Conservation (phyloP, 1,140 invertebrate species). For the Cydia strobilella region DNA sequence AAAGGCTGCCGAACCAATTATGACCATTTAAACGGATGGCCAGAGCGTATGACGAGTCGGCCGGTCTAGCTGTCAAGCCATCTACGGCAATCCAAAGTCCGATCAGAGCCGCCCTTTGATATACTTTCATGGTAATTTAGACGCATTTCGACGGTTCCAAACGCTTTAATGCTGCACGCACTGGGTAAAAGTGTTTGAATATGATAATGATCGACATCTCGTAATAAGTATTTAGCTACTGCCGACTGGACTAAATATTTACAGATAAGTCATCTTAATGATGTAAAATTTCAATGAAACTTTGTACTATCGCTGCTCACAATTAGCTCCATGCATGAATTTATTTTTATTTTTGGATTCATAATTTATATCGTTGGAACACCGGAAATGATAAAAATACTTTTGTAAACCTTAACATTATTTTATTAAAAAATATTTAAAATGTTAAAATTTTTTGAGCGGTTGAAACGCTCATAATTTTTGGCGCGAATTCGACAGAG, state of each 20-base stretch:
- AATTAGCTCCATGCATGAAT: too few species aligned
- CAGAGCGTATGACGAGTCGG: conserved; percentile 60
- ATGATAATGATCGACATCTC: conserved; percentile 42
- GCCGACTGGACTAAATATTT: conserved; percentile 43
- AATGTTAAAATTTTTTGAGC: too few species aligned
- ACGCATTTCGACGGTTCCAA: conserved; percentile 56
- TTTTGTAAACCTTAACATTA: too few species aligned
- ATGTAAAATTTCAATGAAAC: conserved; percentile 2
- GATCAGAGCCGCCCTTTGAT: conserved; percentile 64
- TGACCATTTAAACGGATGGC: conserved; percentile 71
- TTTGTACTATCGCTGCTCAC: neutral
- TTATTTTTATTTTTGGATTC: too few species aligned
- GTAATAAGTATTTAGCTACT: conserved; percentile 37
- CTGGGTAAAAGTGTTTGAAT: conserved; percentile 37
- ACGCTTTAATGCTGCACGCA: conserved; percentile 40
- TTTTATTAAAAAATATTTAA: too few species aligned
- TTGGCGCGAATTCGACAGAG: too few species aligned
- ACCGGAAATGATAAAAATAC: too few species aligned
- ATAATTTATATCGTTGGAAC: too few species aligned
- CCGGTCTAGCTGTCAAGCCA: conserved; percentile 64
- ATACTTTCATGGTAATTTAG: conserved; percentile 68
- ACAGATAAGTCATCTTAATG: conserved; percentile 37
- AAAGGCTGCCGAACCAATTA: conserved; percentile 68
- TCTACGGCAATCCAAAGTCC: conserved; percentile 71
- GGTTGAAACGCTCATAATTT: too few species aligned